Base-by-base conservation (phyloP, 2,797 vertebrate genomes). In the Sphenodon punctatus region DNA sequence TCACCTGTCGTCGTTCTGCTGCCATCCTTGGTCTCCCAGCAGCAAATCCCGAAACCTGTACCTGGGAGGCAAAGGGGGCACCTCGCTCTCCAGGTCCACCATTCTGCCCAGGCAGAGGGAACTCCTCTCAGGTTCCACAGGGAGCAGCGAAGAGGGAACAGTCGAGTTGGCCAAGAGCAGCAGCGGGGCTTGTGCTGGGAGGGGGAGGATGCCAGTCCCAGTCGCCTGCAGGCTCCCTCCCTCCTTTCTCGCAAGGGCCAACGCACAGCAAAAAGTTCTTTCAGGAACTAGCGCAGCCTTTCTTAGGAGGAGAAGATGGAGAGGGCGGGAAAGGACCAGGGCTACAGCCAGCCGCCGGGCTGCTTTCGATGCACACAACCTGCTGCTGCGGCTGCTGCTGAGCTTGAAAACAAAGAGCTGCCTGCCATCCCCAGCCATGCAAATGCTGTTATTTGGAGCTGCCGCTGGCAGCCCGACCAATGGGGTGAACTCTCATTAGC, bases 11-110 rank as follows among this genome's bases (percentile, higher is more conserved):
- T 95, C 95, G 73, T 96, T 95, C 84, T 95, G 96, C 72, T 95
- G 96, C 95, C 95, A 96, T 78, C 94, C 95, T 82, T 97, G 96
- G 56, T 97, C 96, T 61, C 96, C 96, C 19, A 96, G 92, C 75
- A 97, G 93, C 92, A 97, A 66, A 90, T 97, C 97, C 69, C 95
- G 94, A 84, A 97, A 97, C 71, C 95, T 91, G 92, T 96, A 96
- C 85, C 95, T 95, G 56, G 95, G 96, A 38, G 96, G 96, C 13
- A 97, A 94, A 79, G 96, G 95, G 12, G 95, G 96, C 38, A 97
- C 96, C 80, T 97, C 96, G 82, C 93, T 97, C 90, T 97, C 96
- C 91, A 96, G 75, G 78, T 97, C 96, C 65, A 95, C 96, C 96
- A 97, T 97, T 80, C 91, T 94, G 80, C 55, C 85, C n/a, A n/a